These are phyloP conservation scores for Morone saxatilis DNA, from an alignment of 2,113 vertebrate species.

Conservation along the genomic window DNA sequence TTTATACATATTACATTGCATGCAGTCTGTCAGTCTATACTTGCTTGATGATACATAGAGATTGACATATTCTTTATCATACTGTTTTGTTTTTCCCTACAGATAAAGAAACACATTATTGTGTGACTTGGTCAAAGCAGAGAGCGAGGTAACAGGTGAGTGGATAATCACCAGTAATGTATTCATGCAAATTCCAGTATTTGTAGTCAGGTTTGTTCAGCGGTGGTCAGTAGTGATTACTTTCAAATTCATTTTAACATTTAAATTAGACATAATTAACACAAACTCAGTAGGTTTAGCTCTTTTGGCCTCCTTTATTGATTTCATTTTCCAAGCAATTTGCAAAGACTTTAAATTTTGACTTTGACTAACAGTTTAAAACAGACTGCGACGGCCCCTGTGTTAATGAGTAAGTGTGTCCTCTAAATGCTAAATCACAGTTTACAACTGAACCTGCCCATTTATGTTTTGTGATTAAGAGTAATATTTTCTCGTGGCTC, in stretches of 20 bases:
- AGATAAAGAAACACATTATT: constrained; percentile 68
- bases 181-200: background rate
- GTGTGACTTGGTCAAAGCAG: constrained; percentile 54
- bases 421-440: background rate
- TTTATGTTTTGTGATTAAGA: background rate
- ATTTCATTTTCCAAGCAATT: background rate
- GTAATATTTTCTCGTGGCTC: constrained; percentile 3
- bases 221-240: background rate
- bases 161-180: constrained; percentile 14
- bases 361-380: background rate
- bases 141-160: constrained; percentile 68
- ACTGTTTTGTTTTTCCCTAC: constrained; percentile 56
- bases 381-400: background rate
- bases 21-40: constrained; percentile 55
- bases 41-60: background rate
- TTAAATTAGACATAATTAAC: constrained; percentile 9
- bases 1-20: constrained; percentile 58
- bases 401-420: background rate
- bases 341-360: background rate
- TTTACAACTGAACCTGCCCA: constrained; percentile 3
- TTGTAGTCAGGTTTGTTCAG: background rate
- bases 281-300: background rate
- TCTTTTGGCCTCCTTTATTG: background rate
- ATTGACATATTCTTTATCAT: constrained; percentile 43
- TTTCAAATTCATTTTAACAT: background rate